Conservation (phyloP, 2,113 vertebrate species). For the Cairina moschata region DNA sequence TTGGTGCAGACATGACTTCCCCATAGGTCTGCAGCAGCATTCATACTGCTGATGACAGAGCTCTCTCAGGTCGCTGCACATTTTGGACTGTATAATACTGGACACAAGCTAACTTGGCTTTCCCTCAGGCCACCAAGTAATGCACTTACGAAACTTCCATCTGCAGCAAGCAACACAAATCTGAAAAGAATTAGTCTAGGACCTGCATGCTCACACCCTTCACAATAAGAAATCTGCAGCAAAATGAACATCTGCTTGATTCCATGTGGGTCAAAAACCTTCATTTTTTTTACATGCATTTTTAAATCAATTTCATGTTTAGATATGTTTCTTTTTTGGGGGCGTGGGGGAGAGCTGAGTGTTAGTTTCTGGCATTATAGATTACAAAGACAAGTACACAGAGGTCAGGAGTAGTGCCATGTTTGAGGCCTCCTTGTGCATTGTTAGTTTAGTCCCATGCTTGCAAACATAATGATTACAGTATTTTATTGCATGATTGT, state of each 20-base stretch:
- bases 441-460: background rate
- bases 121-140: conserved; percentile 4
- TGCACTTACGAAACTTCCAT: conserved; percentile 3
- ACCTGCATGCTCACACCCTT: background rate
- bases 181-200: background rate
- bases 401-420: background rate
- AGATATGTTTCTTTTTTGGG: background rate
- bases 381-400: background rate
- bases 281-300: background rate
- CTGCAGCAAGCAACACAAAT: background rate
- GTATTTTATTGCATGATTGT: background rate
- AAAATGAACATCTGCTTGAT: background rate
- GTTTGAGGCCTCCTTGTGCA: background rate
- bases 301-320: fast-evolving
- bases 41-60: background rate
- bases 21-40: background rate
- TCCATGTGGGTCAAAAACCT: background rate
- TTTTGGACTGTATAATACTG: background rate
- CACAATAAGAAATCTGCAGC: background rate
- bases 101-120: background rate
- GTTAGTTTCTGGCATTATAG: background rate
- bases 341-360: background rate
- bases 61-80: conserved; percentile 14
- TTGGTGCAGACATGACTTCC: background rate
- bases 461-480: fast-evolving